Conservation (phyloP, 2,888 invertebrate genomes). For the Aelia acuminata region DNA sequence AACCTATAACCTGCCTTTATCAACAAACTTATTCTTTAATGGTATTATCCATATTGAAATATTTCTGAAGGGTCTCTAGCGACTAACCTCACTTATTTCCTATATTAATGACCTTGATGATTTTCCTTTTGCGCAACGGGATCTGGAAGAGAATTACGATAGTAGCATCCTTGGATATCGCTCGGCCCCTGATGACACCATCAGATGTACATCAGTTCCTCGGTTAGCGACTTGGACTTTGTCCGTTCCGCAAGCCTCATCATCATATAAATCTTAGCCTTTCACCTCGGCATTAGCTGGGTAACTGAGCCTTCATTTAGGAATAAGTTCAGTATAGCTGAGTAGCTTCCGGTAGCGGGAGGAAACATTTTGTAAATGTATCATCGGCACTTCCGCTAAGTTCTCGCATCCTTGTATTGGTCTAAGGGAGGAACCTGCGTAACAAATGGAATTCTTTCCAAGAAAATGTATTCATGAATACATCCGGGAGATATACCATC, state of each 20-base stretch:
- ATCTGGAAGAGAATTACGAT: background rate
- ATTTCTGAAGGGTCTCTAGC: too few species aligned
- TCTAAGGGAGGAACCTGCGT: background rate
- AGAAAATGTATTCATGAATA: background rate
- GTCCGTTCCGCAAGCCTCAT: background rate
- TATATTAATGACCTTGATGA: too few species aligned
- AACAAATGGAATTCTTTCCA: background rate
- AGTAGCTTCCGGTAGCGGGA: background rate
- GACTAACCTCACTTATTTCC: too few species aligned
- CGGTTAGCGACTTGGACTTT: background rate
- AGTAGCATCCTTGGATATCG: background rate
- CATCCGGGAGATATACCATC: background rate
- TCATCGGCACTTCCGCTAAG: background rate
- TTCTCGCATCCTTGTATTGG: background rate
- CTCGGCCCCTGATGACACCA: background rate
- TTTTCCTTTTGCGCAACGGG: too few species aligned
- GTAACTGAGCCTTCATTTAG: background rate
- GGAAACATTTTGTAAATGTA: too few species aligned
- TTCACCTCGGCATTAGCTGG: background rate
- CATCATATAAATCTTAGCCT: background rate
- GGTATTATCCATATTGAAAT: too few species aligned
- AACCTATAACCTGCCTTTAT: too few species aligned
- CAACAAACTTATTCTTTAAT: too few species aligned
- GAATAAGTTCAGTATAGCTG: background rate
- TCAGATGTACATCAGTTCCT: background rate